Base-by-base conservation (phyloP, 2,113 vertebrate species). In the Paedocypris sp. region DNA sequence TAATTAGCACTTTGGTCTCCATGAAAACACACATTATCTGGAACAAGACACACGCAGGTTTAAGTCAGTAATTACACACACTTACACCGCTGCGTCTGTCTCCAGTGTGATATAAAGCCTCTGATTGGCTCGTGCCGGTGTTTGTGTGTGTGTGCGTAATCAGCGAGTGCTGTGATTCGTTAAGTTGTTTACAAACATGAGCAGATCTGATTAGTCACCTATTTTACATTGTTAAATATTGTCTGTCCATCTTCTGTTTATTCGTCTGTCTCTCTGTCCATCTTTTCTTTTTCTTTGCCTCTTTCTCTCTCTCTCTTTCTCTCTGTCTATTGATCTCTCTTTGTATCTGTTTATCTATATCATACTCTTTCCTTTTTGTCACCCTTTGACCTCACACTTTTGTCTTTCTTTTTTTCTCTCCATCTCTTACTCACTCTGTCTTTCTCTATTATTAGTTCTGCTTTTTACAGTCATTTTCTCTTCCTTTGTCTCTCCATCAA, bases 21-120 rank as follows among this genome's bases (percentile, higher is more conserved):
- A 57, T n/a, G 12, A 58, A 43, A 58, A 32, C 53, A 22, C 23
- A 57, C 31, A 43, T 43, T 43, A 58, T 58, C 53, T 8, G 7
- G 20, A 16, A 32, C 13, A 57, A 43, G 52, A 18, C 42, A 58
- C 39, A 32, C 13, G 7, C 39, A 32, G 22, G 33, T 43, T 57
- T 58, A 22, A 43, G 32, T 43, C 16, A 2, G 15, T 43, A 58
- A 58, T 32, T 58, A 32, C 26, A 43, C 13, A 18, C 16, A 13
- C 8, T 31, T 43, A 58, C 39, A 32, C 43, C 26, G 20, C 39
- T 22, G 38, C 38, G 41, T 57, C 32, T 57, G 53, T 58, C 26
- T 19, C 53, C 43, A 58, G 43, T 3, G 2, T 31, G 38, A 31
- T 26, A 43, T 22, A 58, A 28, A 28, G 15, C 6, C 35, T 56